Base-by-base conservation (phyloP, 2,888 invertebrate species). In the Reticulitermes lucifugus region DNA sequence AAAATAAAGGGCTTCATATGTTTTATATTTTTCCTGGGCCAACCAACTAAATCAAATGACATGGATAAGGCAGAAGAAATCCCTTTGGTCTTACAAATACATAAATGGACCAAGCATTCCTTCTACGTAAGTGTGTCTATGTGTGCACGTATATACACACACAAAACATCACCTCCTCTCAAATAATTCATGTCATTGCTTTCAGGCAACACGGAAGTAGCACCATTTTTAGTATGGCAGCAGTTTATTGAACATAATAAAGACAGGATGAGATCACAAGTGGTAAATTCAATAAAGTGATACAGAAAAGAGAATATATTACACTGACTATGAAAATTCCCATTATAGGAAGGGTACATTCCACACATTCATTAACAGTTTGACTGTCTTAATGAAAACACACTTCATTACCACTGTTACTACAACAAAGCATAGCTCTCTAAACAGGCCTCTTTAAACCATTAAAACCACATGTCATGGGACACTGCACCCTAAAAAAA, bases 191-290 rank as follows among this genome's bases (percentile, higher is more conserved):
- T 22, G 73, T 21, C 46, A 46, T 3, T 65, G 7, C 6, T 25
- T 51, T 77, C 46, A 51, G 10, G 43, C 25, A 29, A 73, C 12
- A 77, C 21, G 46, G 22, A 77, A 77, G 46, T 77, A 12, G 46
- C 21, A 2, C 41, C 77, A 43, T 77, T 77, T 46, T 41, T 43
- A n/a, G 22, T n/a, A n/a, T 21, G 22, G n/a, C 41, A 46, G 21
- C n/a, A 77, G 0, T 21, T 77, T 77, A 29, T n/a, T 77, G 6
- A 77, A 77, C 46, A 77, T 77, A 43, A n/a, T 77, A 29, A 46
- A 43, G 75, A 75, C 41, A 46, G 43, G 77, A 41, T 77, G 77
- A 77, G 77, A 77, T 77, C 77, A 77, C 46, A 77, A 77, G 6
- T 77, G 77, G 35, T 77, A 77, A 46, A 21, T 77, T 77, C 46